Evolutionary conservation across 2,797 vertebrate genomes (phyloP).

Genomic region (Sylvilagus floridanus): DNA sequence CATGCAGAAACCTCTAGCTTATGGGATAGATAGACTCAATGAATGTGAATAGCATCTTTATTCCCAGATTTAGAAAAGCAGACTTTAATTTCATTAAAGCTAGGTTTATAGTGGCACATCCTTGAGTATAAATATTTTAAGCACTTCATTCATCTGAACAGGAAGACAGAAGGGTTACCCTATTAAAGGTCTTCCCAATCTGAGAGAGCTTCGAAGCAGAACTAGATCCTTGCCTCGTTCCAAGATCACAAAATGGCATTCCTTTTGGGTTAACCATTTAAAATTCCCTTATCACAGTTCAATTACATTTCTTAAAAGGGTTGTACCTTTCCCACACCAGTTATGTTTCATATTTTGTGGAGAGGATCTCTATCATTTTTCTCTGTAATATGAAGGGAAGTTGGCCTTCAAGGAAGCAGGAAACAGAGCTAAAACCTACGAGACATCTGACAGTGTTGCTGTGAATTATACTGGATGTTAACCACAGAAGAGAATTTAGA

Average conservation of each 20-base stretch:
- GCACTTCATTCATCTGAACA: not conserved
- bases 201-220: not conserved
- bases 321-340: not conserved
- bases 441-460: not conserved
- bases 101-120: slow-evolving; percentile 13
- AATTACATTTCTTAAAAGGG: not conserved
- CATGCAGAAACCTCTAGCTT: not conserved
- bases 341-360: not conserved
- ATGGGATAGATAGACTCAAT: not conserved
- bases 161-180: not conserved
- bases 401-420: not conserved
- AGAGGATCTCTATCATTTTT: not conserved
- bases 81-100: slow-evolving; percentile 8
- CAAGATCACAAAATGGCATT: not conserved
- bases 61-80: not conserved
- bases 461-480: not conserved
- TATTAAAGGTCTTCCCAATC: not conserved
- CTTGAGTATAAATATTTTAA: not conserved
- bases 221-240: not conserved
- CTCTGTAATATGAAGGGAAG: not conserved
- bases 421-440: not conserved
- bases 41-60: slow-evolving; percentile 38
- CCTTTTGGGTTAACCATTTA: slow-evolving; percentile 35
- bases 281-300: slow-evolving; percentile 6
- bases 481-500: not conserved